Percentiles rank a stretch among this genome's conserved stretches.
Evolutionary conservation across 37 sponge, comb jelly and placozoan genomes (phyloP).

Genomic region (Hexactinellida sp.): DNA sequence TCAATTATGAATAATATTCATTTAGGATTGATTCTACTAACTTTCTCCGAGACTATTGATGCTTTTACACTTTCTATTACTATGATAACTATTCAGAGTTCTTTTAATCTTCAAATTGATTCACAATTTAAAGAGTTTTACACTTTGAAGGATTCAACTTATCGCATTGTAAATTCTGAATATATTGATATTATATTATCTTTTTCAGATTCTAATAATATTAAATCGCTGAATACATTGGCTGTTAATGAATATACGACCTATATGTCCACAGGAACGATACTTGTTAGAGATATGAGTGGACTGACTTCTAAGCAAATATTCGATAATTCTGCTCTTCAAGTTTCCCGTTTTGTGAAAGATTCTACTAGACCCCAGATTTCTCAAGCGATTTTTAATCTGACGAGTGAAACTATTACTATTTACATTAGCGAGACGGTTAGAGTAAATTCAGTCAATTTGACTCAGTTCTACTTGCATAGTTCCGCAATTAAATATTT

Average conservation of each 20-base stretch:
- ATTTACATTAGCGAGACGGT: constrained; percentile 66
- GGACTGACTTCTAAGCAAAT: constrained; percentile 18
- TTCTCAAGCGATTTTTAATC: constrained; percentile 31
- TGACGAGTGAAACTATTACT: constrained; percentile 36
- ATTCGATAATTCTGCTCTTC: constrained; percentile 23
- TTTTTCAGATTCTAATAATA: constrained; percentile 46
- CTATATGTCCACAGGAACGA: constrained; percentile 23
- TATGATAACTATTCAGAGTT: not conserved
- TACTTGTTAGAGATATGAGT: constrained; percentile 48
- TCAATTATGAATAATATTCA: too few species aligned
- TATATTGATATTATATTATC: constrained; percentile 34
- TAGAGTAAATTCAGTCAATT: constrained; percentile 43
- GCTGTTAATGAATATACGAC: constrained; percentile 30
- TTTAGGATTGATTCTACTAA: not conserved
- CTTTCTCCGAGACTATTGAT: not conserved
- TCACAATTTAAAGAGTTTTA: not conserved
- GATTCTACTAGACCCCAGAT: constrained; percentile 41
- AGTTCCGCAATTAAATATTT: not conserved
- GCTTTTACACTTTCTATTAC: not conserved
- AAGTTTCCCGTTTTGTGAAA: constrained; percentile 24
- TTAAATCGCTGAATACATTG: constrained; percentile 26
- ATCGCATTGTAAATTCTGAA: constrained; percentile 21
- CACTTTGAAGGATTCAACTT: not conserved
- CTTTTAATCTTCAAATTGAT: not conserved
- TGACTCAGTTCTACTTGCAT: constrained; percentile 35